Evolutionary conservation across 2,113 vertebrate genomes (phyloP).

Genomic region (Microcebus ravelobensis): DNA sequence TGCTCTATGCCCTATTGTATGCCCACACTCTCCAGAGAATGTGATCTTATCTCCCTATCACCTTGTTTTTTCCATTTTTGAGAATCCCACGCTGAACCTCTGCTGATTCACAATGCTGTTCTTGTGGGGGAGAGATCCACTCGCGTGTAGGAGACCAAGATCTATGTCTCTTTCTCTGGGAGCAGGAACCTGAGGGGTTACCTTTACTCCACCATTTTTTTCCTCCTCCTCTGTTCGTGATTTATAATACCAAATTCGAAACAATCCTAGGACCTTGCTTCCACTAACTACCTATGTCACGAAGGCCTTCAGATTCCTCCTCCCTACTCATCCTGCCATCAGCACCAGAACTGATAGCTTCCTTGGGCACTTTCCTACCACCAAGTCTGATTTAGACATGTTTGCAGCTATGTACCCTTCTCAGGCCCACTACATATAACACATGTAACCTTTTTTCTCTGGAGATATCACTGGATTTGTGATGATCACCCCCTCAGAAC

Average conservation of each 20-base stretch:
- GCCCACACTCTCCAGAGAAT: too few relatives aligned
- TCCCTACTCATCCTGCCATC: neutral
- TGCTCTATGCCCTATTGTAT: too few relatives aligned
- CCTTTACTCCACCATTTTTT: too few relatives aligned
- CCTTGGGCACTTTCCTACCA: neutral
- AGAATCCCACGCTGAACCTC: too few relatives aligned
- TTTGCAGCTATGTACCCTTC: too few relatives aligned
- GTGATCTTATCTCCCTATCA: too few relatives aligned
- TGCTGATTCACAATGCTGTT: too few relatives aligned
- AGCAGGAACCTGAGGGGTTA: too few relatives aligned
- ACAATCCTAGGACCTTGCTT: neutral
- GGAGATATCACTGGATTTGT: neutral
- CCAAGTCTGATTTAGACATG: neutral
- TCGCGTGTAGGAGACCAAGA: too few relatives aligned
- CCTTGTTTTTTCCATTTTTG: too few relatives aligned
- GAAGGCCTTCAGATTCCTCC: neutral
- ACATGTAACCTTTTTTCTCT: neutral
- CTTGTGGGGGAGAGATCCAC: too few relatives aligned
- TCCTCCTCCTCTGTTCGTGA: neutral
- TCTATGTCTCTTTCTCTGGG: too few relatives aligned
- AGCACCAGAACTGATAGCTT: neutral
- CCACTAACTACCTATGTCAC: neutral
- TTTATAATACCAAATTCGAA: neutral
- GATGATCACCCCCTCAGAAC: neutral
- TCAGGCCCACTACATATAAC: neutral